phyloP scores from a whole-genome alignment of 2,888 invertebrate species.

The Oscheius myriophilus region DNA sequence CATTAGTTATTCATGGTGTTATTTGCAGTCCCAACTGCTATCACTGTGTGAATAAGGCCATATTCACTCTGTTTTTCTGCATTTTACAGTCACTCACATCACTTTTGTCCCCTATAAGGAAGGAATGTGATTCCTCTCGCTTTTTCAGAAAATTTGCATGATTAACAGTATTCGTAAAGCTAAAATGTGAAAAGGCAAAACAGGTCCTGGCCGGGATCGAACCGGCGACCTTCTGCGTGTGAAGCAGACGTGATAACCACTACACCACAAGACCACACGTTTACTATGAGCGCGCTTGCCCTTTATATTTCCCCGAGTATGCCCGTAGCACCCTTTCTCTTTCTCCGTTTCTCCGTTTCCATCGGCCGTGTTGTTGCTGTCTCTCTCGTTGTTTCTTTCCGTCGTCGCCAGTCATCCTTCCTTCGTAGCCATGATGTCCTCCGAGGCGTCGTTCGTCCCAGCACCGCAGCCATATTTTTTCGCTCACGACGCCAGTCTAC shows the following conservation, averaged over 20 bases:
- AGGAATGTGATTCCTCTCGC: no score
- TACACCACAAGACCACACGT: slow-evolving; percentile 55
- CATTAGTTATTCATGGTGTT: no score
- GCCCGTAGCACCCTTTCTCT: background rate
- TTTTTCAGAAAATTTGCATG: no score
- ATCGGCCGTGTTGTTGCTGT: background rate
- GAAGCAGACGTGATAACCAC: slow-evolving; percentile 66
- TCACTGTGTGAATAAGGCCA: no score
- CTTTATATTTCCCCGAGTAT: background rate
- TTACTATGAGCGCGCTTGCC: background rate
- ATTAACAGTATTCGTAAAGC: no score
- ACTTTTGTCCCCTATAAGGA: no score
- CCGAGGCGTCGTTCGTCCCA: slow-evolving; percentile 23
- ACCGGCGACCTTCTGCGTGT: slow-evolving; percentile 66
- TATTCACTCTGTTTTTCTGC: no score
- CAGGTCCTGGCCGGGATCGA: slow-evolving; percentile 55
- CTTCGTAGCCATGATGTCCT: slow-evolving; percentile 17
- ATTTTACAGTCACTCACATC: no score
- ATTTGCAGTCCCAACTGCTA: no score
- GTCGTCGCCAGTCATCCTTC: background rate
- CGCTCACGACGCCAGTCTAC: slow-evolving; percentile 7
- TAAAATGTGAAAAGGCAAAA: no score
- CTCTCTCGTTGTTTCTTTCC: no score
- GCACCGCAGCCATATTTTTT: slow-evolving; percentile 16
- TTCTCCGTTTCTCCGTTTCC: slow-evolving; percentile 4